These are phyloP conservation scores for Eulemur rubriventer DNA, from an alignment of 2,797 vertebrate genomes.

Conservation along the genomic window DNA sequence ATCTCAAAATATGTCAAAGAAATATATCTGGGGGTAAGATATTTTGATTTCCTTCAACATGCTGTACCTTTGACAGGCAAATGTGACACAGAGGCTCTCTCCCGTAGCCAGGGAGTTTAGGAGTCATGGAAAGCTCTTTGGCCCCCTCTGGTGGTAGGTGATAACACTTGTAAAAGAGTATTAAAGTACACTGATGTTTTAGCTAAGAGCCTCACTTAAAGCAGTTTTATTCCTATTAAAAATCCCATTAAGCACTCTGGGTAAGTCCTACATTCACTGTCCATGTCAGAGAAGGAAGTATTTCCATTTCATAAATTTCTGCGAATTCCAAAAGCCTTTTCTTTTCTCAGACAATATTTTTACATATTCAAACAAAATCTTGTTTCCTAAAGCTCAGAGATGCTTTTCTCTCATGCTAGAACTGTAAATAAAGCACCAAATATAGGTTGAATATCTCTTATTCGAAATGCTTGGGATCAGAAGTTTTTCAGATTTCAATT, in stretches of 20 bases:
- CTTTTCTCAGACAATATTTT: not conserved
- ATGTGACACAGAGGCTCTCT: not conserved
- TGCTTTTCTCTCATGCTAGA: not conserved
- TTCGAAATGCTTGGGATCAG: not conserved
- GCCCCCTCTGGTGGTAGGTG: constrained; percentile 79
- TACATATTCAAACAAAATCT: not conserved
- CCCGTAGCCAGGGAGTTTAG: not conserved
- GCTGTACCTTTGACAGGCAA: not conserved
- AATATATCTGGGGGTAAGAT: no score
- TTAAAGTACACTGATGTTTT: not conserved
- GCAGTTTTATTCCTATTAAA: not conserved
- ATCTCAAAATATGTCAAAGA: no score
- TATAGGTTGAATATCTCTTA: not conserved
- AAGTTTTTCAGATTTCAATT: not conserved
- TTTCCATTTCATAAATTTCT: not conserved
- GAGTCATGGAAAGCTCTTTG: constrained; percentile 40
- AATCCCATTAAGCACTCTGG: not conserved
- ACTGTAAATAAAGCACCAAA: not conserved
- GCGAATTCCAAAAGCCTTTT: not conserved
- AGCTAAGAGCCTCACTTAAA: not conserved
- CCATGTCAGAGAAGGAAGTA: not conserved
- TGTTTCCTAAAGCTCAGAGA: not conserved
- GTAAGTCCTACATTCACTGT: not conserved
- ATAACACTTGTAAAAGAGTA: not conserved
- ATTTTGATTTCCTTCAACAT: no score